Percentiles rank a stretch among this genome's conserved stretches.
These are phyloP conservation scores for Heliconius ethilla DNA, from an alignment of 2,888 invertebrate species.

Conservation along the genomic window DNA sequence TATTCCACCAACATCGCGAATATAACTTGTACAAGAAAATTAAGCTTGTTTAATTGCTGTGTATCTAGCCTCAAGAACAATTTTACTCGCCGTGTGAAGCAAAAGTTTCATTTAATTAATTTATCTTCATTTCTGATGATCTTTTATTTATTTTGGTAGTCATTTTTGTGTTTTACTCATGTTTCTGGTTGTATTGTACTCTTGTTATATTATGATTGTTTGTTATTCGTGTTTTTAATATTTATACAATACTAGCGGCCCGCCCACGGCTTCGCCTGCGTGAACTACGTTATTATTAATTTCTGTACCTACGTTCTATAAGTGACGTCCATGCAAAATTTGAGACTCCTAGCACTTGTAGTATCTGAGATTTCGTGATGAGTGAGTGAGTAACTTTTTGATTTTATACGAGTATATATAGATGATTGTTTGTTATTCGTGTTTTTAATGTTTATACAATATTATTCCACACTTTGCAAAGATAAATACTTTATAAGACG, in stretches of 20 bases:
- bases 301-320: too few species aligned
- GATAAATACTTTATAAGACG: too few species aligned
- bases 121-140: slow-evolving; percentile 27
- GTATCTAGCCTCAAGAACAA: slow-evolving; percentile 52
- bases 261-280: too few species aligned
- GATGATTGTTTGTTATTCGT: neutral
- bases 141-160: slow-evolving; percentile 5
- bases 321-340: too few species aligned
- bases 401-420: too few species aligned
- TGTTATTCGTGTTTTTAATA: neutral
- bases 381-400: too few species aligned
- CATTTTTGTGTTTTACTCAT: neutral
- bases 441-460: too few species aligned
- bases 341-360: too few species aligned
- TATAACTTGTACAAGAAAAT: slow-evolving; percentile 77
- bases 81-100: slow-evolving; percentile 42
- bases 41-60: slow-evolving; percentile 78
- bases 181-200: neutral
- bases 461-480: too few species aligned
- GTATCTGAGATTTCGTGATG: too few species aligned
- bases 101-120: slow-evolving; percentile 31
- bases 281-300: too few species aligned
- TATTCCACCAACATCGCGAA: slow-evolving; percentile 70
- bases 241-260: too few species aligned
- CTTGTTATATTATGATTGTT: neutral